Conservation (phyloP, 2,888 invertebrate species). For the Diabrotica balteata region DNA sequence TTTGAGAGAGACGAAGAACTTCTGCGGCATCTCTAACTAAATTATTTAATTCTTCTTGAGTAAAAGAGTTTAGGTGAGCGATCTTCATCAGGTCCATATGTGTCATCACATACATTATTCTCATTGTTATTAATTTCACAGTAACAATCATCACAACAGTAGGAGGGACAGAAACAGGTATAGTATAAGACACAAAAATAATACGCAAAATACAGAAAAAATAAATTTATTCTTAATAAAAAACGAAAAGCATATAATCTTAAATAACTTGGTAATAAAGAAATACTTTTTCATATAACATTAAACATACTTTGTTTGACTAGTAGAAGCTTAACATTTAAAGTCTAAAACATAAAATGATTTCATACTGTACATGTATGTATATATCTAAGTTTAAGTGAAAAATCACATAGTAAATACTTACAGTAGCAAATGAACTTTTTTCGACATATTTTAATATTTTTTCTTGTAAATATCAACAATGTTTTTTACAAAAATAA, state of each 20-base stretch:
- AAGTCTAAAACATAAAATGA: constrained; percentile 56
- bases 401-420: constrained; percentile 56
- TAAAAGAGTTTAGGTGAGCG: too few species aligned
- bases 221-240: constrained; percentile 59
- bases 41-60: too few species aligned
- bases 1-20: too few species aligned
- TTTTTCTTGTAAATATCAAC: constrained; percentile 39
- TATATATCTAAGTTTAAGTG: constrained; percentile 47
- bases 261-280: constrained; percentile 56
- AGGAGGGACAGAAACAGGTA: too few species aligned
- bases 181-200: not conserved
- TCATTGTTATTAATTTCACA: too few species aligned
- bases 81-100: too few species aligned
- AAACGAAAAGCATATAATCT: constrained; percentile 56
- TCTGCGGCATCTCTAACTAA: too few species aligned
- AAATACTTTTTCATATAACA: constrained; percentile 52
- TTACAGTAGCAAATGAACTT: constrained; percentile 45
- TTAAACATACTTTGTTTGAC: constrained; percentile 57
- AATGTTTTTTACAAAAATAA: constrained; percentile 36
- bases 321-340: constrained; percentile 57
- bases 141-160: too few species aligned
- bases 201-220: constrained; percentile 50
- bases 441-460: constrained; percentile 23
- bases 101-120: too few species aligned
- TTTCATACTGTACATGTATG: constrained; percentile 53